A percentile compares a stretch with the other conserved stretches of the same genome.
These are phyloP conservation scores for Chaetorhynchus papuensis DNA, from an alignment of 2,113 vertebrate genomes.

Conservation along the genomic window DNA sequence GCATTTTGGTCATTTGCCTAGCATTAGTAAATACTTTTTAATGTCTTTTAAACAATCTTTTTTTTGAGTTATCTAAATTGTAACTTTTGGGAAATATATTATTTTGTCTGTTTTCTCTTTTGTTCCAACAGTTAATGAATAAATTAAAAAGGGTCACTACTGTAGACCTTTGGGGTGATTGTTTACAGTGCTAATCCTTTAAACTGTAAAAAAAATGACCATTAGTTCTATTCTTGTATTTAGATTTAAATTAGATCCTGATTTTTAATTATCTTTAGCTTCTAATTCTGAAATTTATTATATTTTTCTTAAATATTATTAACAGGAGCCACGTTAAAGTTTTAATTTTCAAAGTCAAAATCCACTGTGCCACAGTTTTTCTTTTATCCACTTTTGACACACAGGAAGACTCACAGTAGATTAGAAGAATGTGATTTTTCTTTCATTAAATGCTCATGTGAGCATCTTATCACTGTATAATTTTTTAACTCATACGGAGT, in stretches of 20 bases:
- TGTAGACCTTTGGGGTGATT: neutral
- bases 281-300: neutral
- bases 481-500: neutral
- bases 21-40: neutral
- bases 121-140: neutral
- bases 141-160: neutral
- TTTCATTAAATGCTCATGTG: neutral
- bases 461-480: neutral
- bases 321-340: neutral
- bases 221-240: neutral
- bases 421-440: neutral
- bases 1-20: neutral
- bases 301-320: neutral
- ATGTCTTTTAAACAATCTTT: neutral
- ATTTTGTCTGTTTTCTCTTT: neutral
- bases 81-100: neutral
- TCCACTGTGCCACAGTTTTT: neutral
- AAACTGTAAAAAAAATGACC: neutral
- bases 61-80: neutral
- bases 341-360: neutral
- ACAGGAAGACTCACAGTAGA: neutral
- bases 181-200: neutral
- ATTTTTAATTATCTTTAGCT: neutral
- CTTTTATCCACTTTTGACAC: neutral
- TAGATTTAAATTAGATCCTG: neutral